A percentile compares a stretch with the other conserved stretches of the same genome.
phyloP scores from a whole-genome alignment of 2,888 invertebrate species.

The Lasioglossum pauxillum region DNA sequence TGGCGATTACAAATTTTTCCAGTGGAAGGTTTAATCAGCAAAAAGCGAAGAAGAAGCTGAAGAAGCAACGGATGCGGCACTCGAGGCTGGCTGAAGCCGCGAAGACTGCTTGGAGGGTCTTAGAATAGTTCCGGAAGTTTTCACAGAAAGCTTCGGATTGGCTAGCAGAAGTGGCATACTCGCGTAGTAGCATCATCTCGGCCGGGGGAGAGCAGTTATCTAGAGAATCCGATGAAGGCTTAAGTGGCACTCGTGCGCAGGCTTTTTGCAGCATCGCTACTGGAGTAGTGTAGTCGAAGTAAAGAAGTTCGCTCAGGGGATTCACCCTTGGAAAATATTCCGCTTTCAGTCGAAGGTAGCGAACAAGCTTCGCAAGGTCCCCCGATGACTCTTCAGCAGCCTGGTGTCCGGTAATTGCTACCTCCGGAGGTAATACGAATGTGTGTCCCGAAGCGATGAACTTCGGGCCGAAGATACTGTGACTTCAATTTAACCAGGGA shows the following conservation, averaged over 20 bases:
- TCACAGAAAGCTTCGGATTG: background rate
- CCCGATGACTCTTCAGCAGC: background rate
- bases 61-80: background rate
- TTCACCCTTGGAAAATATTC: background rate
- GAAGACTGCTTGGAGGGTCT: background rate
- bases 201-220: background rate
- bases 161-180: background rate
- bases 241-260: background rate
- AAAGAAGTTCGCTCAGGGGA: background rate
- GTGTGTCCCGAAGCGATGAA: conserved; percentile 2
- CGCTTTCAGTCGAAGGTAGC: background rate
- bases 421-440: background rate
- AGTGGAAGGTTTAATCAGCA: background rate
- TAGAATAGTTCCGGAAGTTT: background rate
- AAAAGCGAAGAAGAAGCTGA: background rate
- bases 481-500: conserved; percentile 2
- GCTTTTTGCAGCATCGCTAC: background rate
- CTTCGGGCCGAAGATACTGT: background rate
- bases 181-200: background rate
- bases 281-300: background rate
- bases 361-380: background rate
- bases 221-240: conserved; percentile 4
- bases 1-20: background rate
- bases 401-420: conserved; percentile 6
- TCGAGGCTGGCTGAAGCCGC: background rate